Conservation (phyloP, 2,797 vertebrate genomes). For the Balearica regulorum region DNA sequence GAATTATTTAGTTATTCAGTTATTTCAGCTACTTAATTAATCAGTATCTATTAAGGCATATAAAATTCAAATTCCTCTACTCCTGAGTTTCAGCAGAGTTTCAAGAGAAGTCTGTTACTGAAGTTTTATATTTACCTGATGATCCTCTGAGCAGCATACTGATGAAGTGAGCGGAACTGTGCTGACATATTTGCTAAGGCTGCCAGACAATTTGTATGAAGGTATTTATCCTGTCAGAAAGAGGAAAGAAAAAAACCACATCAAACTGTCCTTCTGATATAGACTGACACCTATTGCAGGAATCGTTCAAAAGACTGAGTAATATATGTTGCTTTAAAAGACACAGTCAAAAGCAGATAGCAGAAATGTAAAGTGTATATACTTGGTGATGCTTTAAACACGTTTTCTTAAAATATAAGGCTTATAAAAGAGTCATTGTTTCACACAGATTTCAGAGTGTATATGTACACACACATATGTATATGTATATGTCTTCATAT, state of each 20-base stretch:
- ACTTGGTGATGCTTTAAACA: background rate
- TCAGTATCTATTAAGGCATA: background rate
- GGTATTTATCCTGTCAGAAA: slow-evolving; percentile 91
- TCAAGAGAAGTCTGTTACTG: background rate
- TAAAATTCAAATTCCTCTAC: background rate
- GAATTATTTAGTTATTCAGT: background rate
- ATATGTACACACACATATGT: background rate
- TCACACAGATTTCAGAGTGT: background rate
- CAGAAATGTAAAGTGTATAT: background rate
- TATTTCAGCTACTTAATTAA: background rate
- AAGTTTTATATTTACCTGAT: slow-evolving; percentile 84
- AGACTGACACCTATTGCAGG: background rate
- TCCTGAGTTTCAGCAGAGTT: background rate
- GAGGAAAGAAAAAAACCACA: background rate
- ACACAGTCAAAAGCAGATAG: background rate
- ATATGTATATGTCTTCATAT: background rate
- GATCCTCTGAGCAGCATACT: slow-evolving; percentile 97
- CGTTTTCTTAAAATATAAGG: background rate
- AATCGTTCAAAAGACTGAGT: background rate
- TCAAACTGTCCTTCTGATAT: background rate
- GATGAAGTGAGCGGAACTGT: slow-evolving; percentile 95
- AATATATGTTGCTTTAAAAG: background rate
- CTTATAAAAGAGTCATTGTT: background rate
- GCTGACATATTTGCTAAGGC: slow-evolving; percentile 98
- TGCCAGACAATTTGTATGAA: slow-evolving; percentile 97